phyloP scores from a whole-genome alignment of 2,797 vertebrate species.

The Melanotaenia pygmaea region DNA sequence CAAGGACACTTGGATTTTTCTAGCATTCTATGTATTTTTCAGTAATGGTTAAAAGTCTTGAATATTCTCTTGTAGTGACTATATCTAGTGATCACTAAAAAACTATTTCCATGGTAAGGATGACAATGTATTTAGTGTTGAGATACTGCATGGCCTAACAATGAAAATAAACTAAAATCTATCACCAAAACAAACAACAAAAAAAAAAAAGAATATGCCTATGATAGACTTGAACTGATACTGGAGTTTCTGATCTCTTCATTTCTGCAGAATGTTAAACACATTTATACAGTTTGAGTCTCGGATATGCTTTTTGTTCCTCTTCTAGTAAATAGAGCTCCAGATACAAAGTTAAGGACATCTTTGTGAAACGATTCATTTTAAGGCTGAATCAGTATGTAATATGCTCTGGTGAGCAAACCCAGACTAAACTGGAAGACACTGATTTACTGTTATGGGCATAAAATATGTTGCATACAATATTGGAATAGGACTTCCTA shows the following conservation, averaged over 20 bases:
- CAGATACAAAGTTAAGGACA: conserved; percentile 54
- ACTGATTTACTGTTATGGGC: conserved; percentile 15
- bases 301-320: conserved; percentile 28
- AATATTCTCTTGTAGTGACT: conserved; percentile 34
- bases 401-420: conserved; percentile 28
- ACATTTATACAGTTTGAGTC: conserved; percentile 31
- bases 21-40: conserved; percentile 48
- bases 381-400: conserved; percentile 52
- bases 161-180: conserved; percentile 25
- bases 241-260: not conserved
- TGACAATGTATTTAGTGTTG: conserved; percentile 35
- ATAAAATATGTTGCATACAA: conserved; percentile 11
- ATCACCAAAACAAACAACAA: conserved; percentile 3
- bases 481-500: conserved; percentile 40
- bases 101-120: conserved; percentile 17
- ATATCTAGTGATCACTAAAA: conserved; percentile 40
- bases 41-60: conserved; percentile 39
- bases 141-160: conserved; percentile 23
- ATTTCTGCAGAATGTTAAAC: conserved; percentile 23
- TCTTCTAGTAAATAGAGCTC: conserved; percentile 27
- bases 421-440: conserved; percentile 36
- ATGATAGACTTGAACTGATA: conserved; percentile 22
- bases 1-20: conserved; percentile 80
- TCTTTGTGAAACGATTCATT: conserved; percentile 36
- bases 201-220: conserved; percentile 14